Percentiles rank a stretch among this genome's conserved stretches.
phyloP scores from a whole-genome alignment of 2,797 vertebrate species.

The Bufotes viridis region DNA sequence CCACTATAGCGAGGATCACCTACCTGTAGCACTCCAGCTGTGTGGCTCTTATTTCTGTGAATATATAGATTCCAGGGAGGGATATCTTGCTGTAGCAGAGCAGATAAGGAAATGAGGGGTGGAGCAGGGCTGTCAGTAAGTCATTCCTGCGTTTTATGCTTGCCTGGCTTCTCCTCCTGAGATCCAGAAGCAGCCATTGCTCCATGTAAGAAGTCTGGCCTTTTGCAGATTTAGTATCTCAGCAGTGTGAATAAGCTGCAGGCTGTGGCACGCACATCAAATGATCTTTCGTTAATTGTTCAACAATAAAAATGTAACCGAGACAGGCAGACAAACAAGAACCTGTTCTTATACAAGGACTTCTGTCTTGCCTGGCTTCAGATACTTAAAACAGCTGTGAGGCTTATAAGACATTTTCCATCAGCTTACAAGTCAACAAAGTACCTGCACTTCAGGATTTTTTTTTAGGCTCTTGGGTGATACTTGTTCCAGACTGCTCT shows the following conservation, averaged over 20 bases:
- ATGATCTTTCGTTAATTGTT: neutral
- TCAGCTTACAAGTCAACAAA: neutral
- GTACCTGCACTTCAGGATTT: neutral
- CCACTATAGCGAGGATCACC: neutral
- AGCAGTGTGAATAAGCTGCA: slow-evolving; percentile 6
- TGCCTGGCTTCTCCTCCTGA: neutral
- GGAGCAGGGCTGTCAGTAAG: slow-evolving; percentile 28
- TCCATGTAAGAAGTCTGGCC: neutral
- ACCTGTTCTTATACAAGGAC: slow-evolving; percentile 23
- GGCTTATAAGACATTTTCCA: too few relatives aligned
- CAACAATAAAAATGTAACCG: slow-evolving; percentile 11
- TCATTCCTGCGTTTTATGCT: neutral
- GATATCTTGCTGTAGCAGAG: slow-evolving; percentile 1
- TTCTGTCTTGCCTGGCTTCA: neutral
- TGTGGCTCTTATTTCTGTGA: neutral
- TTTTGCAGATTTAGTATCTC: neutral
- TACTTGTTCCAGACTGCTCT: neutral
- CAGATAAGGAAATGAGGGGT: slow-evolving; percentile 30
- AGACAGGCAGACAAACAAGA: neutral
- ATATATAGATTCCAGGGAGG: neutral
- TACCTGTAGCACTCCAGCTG: slow-evolving; percentile 37
- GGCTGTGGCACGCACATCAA: slow-evolving; percentile 25
- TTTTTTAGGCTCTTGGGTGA: neutral
- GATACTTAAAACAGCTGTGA: neutral
- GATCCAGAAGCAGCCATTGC: slow-evolving; percentile 21